These are phyloP conservation scores for Pangasianodon gigas DNA, from an alignment of 2,113 vertebrate species.

Conservation along the genomic window DNA sequence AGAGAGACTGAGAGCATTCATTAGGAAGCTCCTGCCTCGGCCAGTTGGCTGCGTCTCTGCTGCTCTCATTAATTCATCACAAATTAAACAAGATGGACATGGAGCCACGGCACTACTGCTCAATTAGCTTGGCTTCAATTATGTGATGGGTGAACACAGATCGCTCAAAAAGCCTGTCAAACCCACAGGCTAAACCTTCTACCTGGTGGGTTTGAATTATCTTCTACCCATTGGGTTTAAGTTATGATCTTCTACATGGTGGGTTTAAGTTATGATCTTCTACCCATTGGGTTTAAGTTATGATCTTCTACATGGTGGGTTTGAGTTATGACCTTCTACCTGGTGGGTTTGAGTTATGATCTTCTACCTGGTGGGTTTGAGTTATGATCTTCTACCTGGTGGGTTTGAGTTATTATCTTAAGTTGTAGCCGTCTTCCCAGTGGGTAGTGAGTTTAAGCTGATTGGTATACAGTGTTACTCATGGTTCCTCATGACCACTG, in stretches of 20 bases:
- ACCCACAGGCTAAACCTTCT: background rate
- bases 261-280: background rate
- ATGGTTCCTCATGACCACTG: background rate
- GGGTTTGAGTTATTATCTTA: background rate
- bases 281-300: background rate
- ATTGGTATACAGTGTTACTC: background rate
- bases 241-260: background rate
- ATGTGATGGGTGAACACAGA: background rate
- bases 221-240: background rate
- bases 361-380: too few relatives aligned
- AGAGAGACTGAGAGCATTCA: slow-evolving; percentile 3
- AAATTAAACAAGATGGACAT: background rate
- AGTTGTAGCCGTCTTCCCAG: background rate
- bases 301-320: too few relatives aligned
- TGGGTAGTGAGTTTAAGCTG: background rate
- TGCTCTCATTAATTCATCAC: background rate
- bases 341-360: too few relatives aligned
- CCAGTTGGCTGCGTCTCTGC: background rate
- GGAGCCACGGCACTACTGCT: background rate
- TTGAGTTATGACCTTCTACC: too few relatives aligned
- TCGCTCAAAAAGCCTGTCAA: background rate
- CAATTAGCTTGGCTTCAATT: background rate
- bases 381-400: background rate
- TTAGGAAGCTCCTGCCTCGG: background rate
- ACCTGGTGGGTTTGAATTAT: background rate